Percentiles rank a stretch among this genome's conserved stretches.
Evolutionary conservation across 2,888 invertebrate species (phyloP).

Genomic region (Monopis laevigella): DNA sequence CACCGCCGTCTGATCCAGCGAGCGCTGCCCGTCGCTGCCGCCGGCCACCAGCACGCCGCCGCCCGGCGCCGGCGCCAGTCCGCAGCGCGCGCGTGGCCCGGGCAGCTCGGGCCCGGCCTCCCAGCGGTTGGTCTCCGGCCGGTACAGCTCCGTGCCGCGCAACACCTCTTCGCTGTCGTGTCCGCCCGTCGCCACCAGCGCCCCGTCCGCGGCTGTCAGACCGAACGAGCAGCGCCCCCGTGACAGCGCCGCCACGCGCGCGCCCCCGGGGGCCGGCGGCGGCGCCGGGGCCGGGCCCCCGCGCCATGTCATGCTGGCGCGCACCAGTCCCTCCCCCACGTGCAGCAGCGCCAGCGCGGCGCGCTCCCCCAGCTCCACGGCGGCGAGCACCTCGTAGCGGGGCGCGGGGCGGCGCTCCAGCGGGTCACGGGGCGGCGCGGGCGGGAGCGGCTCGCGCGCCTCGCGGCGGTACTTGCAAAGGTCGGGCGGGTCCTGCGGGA

Average conservation of each 20-base stretch:
- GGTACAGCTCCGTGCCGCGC: constrained; percentile 78
- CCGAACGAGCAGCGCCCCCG: constrained; percentile 80
- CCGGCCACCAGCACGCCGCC: constrained; percentile 15
- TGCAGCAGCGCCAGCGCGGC: constrained; percentile 54
- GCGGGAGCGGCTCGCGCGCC: not conserved
- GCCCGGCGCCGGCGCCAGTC: constrained; percentile 53
- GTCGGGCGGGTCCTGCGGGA: not conserved
- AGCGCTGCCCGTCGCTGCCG: constrained; percentile 23
- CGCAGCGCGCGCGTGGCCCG: constrained; percentile 86
- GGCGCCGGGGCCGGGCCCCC: constrained; percentile 42
- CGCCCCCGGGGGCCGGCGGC: constrained; percentile 12
- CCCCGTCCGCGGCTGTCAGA: constrained; percentile 73
- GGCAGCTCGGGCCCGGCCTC: constrained; percentile 72
- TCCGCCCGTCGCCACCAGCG: constrained; percentile 80
- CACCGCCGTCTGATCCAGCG: constrained; percentile 11
- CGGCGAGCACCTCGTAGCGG: not conserved
- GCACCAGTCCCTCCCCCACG: constrained; percentile 14
- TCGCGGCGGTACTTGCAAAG: not conserved
- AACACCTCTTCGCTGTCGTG: constrained; percentile 88
- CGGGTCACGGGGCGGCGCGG: not conserved
- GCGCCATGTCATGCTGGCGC: constrained; percentile 69
- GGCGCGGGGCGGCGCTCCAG: not conserved
- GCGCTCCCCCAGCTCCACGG: constrained; percentile 24
- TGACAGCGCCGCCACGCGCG: constrained; percentile 69
- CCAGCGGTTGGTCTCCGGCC: constrained; percentile 77